Percentiles rank a stretch among this genome's conserved stretches.
These are phyloP conservation scores for Drosophila parthenogenetica DNA, from an alignment of 2,888 invertebrate species.

Conservation along the genomic window DNA sequence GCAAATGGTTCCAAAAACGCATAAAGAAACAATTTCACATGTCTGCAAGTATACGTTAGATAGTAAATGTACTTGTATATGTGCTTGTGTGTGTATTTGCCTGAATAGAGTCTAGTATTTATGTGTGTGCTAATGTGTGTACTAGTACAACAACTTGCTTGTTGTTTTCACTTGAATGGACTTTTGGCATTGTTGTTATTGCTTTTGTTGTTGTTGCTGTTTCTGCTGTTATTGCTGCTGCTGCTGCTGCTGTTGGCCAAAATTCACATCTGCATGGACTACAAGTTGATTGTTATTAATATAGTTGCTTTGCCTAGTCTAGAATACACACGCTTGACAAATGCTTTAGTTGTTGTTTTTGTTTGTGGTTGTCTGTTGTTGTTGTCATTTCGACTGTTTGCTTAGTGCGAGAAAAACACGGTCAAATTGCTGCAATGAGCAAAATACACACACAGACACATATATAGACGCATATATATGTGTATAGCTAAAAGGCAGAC, in stretches of 20 bases:
- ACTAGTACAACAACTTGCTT: slow-evolving; percentile 44
- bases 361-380: slow-evolving; percentile 14
- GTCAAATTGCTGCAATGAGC: slow-evolving; percentile 64
- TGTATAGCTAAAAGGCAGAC: slow-evolving; percentile 31
- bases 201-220: slow-evolving; percentile 19
- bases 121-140: slow-evolving; percentile 63
- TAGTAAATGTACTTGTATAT: not conserved
- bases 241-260: slow-evolving; percentile 42
- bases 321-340: slow-evolving; percentile 32
- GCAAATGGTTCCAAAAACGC: slow-evolving; percentile 46
- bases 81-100: slow-evolving; percentile 22
- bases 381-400: slow-evolving; percentile 62
- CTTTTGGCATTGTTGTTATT: slow-evolving; percentile 45
- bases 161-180: slow-evolving; percentile 65
- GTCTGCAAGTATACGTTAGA: not conserved
- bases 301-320: slow-evolving; percentile 52
- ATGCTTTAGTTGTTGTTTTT: slow-evolving; percentile 25
- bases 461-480: not conserved
- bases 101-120: slow-evolving; percentile 48
- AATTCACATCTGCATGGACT: slow-evolving; percentile 64
- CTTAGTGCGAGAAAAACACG: slow-evolving; percentile 62
- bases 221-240: slow-evolving; percentile 24
- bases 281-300: slow-evolving; percentile 73
- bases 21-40: slow-evolving; percentile 59
- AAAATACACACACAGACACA: slow-evolving; percentile 41